Evolutionary conservation across 2,113 vertebrate species (phyloP).

Genomic region (Plecotus auritus): DNA sequence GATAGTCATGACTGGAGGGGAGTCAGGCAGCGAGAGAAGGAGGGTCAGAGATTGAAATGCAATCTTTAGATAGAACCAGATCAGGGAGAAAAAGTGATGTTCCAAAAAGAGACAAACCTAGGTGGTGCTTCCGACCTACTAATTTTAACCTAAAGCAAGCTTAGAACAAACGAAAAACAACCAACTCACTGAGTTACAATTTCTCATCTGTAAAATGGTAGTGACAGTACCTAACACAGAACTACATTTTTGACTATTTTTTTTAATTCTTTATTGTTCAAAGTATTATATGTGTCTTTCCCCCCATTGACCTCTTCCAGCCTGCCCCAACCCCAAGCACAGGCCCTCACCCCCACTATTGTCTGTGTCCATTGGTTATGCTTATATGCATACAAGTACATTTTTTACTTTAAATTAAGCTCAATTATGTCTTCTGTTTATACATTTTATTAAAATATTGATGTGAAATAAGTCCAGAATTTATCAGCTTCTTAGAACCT

Average conservation of each 20-base stretch:
- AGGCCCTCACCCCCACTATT: too few relatives aligned
- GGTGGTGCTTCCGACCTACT: not conserved
- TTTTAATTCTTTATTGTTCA: too few relatives aligned
- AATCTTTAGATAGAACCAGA: not conserved
- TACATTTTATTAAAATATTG: not conserved
- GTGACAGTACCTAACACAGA: not conserved
- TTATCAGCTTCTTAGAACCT: not conserved
- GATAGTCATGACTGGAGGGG: not conserved
- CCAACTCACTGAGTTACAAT: not conserved
- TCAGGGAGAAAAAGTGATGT: not conserved
- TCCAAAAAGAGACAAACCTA: not conserved
- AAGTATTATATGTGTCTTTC: too few relatives aligned
- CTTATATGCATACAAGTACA: too few relatives aligned
- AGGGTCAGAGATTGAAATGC: not conserved
- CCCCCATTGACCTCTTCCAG: too few relatives aligned
- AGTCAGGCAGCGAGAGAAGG: not conserved
- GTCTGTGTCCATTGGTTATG: too few relatives aligned
- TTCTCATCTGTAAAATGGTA: not conserved
- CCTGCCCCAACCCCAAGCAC: too few relatives aligned
- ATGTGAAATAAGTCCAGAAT: not conserved
- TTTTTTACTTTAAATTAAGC: not conserved
- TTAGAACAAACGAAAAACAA: not conserved
- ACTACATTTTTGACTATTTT: not conserved
- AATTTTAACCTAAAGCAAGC: not conserved
- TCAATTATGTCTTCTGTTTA: not conserved